Conservation (phyloP, 2,888 invertebrate species). For the Sylvicola fuscatus region DNA sequence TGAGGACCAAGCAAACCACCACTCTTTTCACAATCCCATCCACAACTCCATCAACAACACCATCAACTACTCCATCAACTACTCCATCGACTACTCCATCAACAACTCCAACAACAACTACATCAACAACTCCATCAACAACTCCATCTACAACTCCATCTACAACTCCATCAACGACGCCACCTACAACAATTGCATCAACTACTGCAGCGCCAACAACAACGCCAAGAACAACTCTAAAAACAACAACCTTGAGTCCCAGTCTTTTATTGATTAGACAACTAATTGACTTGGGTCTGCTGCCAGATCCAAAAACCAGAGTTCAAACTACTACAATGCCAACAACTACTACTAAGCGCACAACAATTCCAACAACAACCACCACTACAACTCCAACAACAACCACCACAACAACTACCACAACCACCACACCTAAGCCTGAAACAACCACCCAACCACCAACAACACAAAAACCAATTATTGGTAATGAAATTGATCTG, state of each 20-base stretch:
- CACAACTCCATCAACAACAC: too few relatives aligned
- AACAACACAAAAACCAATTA: background rate
- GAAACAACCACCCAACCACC: slow-evolving; percentile 1
- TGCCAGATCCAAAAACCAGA: slow-evolving; percentile 10
- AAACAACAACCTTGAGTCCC: slow-evolving; percentile 7
- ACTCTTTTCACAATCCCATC: too few relatives aligned
- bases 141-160: slow-evolving; percentile 8
- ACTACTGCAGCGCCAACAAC: slow-evolving; percentile 18
- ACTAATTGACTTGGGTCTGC: slow-evolving; percentile 6
- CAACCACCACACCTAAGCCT: slow-evolving; percentile 5
- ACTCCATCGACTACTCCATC: background rate
- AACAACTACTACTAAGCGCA: slow-evolving; percentile 19
- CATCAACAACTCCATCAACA: slow-evolving; percentile 7
- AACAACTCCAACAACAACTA: slow-evolving; percentile 5
- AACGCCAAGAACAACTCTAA: slow-evolving; percentile 15
- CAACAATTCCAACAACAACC: slow-evolving; percentile 13
- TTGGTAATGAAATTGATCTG: background rate
- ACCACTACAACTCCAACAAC: slow-evolving; percentile 18
- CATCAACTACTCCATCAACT: background rate
- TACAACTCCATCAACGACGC: slow-evolving; percentile 14
- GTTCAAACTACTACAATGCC: slow-evolving; percentile 13
- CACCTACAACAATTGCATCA: slow-evolving; percentile 13
- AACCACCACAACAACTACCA: slow-evolving; percentile 16
- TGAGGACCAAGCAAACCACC: slow-evolving; percentile 4
- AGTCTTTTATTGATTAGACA: too few relatives aligned